Evolutionary conservation across 2,888 invertebrate species (phyloP).

Genomic region (Phalera bucephala): DNA sequence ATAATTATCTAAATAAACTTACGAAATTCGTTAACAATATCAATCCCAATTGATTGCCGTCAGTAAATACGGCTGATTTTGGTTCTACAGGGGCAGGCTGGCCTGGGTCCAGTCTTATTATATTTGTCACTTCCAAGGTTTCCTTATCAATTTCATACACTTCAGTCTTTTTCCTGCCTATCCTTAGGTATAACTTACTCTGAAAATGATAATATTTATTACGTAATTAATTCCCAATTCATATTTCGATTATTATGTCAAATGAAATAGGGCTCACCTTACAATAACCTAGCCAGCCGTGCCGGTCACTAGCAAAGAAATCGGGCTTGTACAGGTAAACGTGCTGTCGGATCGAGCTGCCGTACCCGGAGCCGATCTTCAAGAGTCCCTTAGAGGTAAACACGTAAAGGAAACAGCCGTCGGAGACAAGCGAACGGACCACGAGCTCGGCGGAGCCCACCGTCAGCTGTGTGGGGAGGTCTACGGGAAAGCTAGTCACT

Average conservation of each 20-base stretch:
- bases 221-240: too few relatives aligned
- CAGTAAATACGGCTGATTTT: slow-evolving; percentile 69
- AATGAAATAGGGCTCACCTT: too few relatives aligned
- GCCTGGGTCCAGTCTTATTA: slow-evolving; percentile 61
- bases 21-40: slow-evolving; percentile 70
- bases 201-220: slow-evolving; percentile 63
- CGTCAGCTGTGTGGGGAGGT: slow-evolving; percentile 56
- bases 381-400: slow-evolving; percentile 92
- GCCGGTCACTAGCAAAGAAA: slow-evolving; percentile 91
- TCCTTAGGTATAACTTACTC: slow-evolving; percentile 92
- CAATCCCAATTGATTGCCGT: slow-evolving; percentile 77
- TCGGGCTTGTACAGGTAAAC: slow-evolving; percentile 91
- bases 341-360: slow-evolving; percentile 95
- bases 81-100: slow-evolving; percentile 50
- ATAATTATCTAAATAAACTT: slow-evolving; percentile 40
- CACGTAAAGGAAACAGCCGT: slow-evolving; percentile 95
- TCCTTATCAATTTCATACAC: slow-evolving; percentile 72
- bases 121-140: slow-evolving; percentile 57
- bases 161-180: slow-evolving; percentile 77
- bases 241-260: too few relatives aligned
- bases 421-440: slow-evolving; percentile 89
- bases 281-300: slow-evolving; percentile 94
- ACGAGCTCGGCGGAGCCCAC: slow-evolving; percentile 61
- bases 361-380: slow-evolving; percentile 97
- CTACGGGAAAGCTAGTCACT: slow-evolving; percentile 86